These are phyloP conservation scores for Euschistus heros DNA, from an alignment of 1,140 invertebrate species.

Conservation along the genomic window DNA sequence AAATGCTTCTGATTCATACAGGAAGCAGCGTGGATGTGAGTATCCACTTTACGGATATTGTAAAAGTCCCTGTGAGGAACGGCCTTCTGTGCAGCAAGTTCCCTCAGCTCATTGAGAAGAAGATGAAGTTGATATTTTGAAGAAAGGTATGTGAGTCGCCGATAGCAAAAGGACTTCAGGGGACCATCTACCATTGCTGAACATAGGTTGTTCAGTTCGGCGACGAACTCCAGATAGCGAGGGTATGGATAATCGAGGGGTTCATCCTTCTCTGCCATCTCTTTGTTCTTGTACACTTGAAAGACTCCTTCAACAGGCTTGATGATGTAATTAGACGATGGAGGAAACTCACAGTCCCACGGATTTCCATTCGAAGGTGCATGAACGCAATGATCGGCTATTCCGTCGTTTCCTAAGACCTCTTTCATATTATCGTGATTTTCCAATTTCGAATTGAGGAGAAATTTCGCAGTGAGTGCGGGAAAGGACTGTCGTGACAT, in stretches of 20 bases:
- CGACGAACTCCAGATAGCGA: conserved; percentile 61
- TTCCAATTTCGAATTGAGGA: conserved; percentile 39
- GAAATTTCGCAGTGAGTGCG: conserved; percentile 69
- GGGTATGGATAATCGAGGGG: conserved; percentile 64
- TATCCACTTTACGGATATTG: conserved; percentile 96
- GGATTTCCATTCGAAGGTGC: conserved; percentile 65
- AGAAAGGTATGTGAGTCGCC: conserved; percentile 85
- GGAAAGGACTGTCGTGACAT: conserved; percentile 80
- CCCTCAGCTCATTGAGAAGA: conserved; percentile 87
- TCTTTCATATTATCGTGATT: neutral
- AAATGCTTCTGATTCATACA: conserved; percentile 99
- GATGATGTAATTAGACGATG: conserved; percentile 56
- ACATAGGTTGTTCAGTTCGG: conserved; percentile 77
- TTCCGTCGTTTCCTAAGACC: neutral
- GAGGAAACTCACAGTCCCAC: conserved; percentile 66
- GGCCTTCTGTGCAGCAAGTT: conserved; percentile 91
- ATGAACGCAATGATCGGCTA: conserved; percentile 1
- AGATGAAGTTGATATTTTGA: conserved; percentile 96
- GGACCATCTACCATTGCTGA: conserved; percentile 93
- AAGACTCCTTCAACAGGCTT: conserved; percentile 68
- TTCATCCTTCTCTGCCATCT: conserved; percentile 46
- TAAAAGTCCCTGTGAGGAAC: conserved; percentile 98
- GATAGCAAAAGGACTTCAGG: conserved; percentile 95
- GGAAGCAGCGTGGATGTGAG: conserved; percentile 96
- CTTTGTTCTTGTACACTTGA: conserved; percentile 76